A percentile compares a stretch with the other conserved stretches of the same genome.
phyloP scores from a whole-genome alignment of 2,113 vertebrate species.

The Oenanthe melanoleuca region DNA sequence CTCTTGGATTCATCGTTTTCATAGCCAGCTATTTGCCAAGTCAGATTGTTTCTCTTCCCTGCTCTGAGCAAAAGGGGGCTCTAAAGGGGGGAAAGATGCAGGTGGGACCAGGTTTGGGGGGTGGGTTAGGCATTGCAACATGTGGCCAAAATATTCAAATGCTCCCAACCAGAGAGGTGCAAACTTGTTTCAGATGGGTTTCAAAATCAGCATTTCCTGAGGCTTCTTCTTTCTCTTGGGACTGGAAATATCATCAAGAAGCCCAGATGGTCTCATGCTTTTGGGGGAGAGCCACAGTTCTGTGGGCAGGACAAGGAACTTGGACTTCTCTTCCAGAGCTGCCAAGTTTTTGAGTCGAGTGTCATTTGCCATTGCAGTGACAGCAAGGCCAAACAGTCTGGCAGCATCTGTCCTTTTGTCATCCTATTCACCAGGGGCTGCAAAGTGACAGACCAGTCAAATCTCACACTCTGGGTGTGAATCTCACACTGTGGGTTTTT shows the following conservation, averaged over 20 bases:
- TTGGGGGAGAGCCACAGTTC: neutral
- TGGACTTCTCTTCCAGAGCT: neutral
- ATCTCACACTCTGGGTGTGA: neutral
- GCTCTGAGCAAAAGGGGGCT: neutral
- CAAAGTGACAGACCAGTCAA: neutral
- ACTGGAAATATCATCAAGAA: neutral
- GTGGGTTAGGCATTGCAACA: neutral
- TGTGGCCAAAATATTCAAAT: rapidly evolving
- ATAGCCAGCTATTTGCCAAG: neutral
- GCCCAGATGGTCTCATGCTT: neutral
- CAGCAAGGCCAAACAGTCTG: neutral
- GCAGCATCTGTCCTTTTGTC: conserved; percentile 10
- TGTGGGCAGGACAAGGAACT: neutral
- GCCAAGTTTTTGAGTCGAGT: neutral
- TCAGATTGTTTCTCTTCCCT: neutral
- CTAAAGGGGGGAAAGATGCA: neutral
- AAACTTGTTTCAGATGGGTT: neutral
- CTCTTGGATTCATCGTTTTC: conserved; percentile 14
- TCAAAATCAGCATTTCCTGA: neutral
- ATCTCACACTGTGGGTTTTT: neutral
- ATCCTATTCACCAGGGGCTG: rapidly evolving
- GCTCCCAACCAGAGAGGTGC: neutral
- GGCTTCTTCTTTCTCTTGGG: neutral
- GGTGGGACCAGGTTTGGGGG: neutral
- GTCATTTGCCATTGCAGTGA: neutral